Base-by-base conservation (phyloP, 2,113 vertebrate species). In the Festucalex cinctus region DNA sequence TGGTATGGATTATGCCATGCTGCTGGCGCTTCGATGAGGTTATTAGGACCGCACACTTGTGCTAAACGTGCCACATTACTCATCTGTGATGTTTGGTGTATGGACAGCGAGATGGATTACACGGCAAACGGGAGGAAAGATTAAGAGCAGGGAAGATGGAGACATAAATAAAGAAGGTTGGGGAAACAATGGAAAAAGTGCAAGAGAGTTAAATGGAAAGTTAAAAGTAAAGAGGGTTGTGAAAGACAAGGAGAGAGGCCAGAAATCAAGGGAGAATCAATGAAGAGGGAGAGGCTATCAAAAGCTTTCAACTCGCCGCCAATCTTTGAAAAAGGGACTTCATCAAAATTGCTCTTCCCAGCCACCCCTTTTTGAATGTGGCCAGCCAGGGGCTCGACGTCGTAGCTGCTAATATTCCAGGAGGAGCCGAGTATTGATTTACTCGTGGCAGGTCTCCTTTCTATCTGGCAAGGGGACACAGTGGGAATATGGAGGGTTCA, bases 381-480 rank as follows among this genome's bases (percentile, higher is more conserved):
- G 73, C 84, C 80, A 84, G 83, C 82, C 68, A 46, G 59, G 9
- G 56, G 70, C 72, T 71, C 49, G 67, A 78, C 65, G 78, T 62
- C 56, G 69, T 53, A 16, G 26, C 65, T 78, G 85, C 79, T 71
- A 71, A 89, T 87, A 83, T 79, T 71, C 78, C 70, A 64, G 80
- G 66, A 77, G 88, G 85, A 82, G 78, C 81, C 78, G 69, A 62
- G 81, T 87, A 90, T 90, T 62, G 84, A 88, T 89, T 79, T 72
- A 63, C 60, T 86, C 22, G 46, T 59, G 76, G 76, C 82, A 74
- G 62, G 35, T 36, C 74, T 74, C 75, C 60, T 81, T 80, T 80
- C 75, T 61, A 24, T 73, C 58, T 64, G 70, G 77, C 80, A 77
- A 74, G 69, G 22, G 59, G 68, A 44, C 66, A 16, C 26, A 1